These are phyloP conservation scores for Cathartes aura DNA, from an alignment of 2,113 vertebrate genomes.

Conservation along the genomic window DNA sequence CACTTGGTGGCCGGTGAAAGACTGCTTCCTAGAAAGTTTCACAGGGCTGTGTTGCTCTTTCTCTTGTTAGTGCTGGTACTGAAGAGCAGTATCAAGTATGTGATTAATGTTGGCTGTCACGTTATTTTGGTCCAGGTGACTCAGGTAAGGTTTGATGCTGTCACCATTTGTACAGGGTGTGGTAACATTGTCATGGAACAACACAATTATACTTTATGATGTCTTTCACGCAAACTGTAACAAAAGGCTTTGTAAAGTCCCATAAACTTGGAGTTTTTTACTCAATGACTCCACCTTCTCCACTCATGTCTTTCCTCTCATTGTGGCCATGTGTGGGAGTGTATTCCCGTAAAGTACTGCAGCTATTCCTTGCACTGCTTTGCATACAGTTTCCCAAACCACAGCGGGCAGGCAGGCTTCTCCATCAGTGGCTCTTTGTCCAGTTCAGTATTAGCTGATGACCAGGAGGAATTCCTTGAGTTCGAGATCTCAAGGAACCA, in stretches of 20 bases:
- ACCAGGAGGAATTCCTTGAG: not conserved
- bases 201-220: not conserved
- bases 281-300: not conserved
- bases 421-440: not conserved
- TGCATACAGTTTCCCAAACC: not conserved
- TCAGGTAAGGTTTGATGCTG: not conserved
- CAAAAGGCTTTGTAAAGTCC: slow-evolving; percentile 8
- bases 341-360: not conserved
- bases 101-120: not conserved
- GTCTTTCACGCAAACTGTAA: not conserved
- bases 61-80: not conserved
- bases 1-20: not conserved
- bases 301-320: slow-evolving; percentile 8
- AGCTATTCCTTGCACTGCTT: not conserved
- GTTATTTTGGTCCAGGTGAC: slow-evolving; percentile 40
- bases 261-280: not conserved
- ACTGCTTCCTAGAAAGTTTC: slow-evolving; percentile 2
- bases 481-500: not conserved
- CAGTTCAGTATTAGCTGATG: not conserved
- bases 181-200: slow-evolving; percentile 3
- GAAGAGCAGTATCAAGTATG: not conserved
- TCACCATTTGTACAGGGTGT: slow-evolving; percentile 13
- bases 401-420: not conserved
- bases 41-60: not conserved
- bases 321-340: not conserved